phyloP scores from a whole-genome alignment of 1,140 invertebrate species.

The Ceratosolen fusciceps region DNA sequence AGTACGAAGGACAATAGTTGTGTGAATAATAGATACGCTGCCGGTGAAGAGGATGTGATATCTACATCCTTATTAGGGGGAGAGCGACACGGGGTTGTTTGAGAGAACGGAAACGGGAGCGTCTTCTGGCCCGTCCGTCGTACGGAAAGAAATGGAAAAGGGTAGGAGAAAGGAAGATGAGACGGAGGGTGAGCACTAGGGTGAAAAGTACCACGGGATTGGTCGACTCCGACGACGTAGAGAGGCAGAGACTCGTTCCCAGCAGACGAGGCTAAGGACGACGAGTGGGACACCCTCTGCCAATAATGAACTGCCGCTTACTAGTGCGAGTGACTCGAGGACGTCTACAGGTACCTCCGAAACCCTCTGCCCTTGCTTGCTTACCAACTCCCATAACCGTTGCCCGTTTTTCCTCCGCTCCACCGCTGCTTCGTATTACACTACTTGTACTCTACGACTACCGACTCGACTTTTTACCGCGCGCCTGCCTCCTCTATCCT shows the following conservation, averaged over 20 bases:
- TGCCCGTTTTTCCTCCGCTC: neutral
- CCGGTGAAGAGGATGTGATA: neutral
- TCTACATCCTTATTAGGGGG: no score
- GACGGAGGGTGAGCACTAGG: slow-evolving; percentile 44
- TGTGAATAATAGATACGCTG: slow-evolving; percentile 11
- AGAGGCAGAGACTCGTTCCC: slow-evolving; percentile 51
- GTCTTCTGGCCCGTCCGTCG: neutral
- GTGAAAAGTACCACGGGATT: slow-evolving; percentile 27
- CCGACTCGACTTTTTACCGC: no score
- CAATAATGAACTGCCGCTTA: slow-evolving; percentile 58
- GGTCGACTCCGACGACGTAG: neutral
- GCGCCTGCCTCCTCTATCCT: no score
- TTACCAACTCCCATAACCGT: neutral
- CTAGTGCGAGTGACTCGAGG: neutral
- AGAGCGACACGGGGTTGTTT: slow-evolving; percentile 26
- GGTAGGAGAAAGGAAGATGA: slow-evolving; percentile 28
- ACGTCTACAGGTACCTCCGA: neutral
- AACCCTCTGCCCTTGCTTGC: neutral
- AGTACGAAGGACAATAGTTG: no score
- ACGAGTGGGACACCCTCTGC: slow-evolving; percentile 57
- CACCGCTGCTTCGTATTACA: no score
- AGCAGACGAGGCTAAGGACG: slow-evolving; percentile 55
- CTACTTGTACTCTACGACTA: no score
- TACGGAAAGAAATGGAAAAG: slow-evolving; percentile 17
- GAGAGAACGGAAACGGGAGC: slow-evolving; percentile 49